Evolutionary conservation across 1,140 invertebrate species (phyloP), one percentile per base, ranked within the genome.

Genomic region (Patella vulgata): DNA sequence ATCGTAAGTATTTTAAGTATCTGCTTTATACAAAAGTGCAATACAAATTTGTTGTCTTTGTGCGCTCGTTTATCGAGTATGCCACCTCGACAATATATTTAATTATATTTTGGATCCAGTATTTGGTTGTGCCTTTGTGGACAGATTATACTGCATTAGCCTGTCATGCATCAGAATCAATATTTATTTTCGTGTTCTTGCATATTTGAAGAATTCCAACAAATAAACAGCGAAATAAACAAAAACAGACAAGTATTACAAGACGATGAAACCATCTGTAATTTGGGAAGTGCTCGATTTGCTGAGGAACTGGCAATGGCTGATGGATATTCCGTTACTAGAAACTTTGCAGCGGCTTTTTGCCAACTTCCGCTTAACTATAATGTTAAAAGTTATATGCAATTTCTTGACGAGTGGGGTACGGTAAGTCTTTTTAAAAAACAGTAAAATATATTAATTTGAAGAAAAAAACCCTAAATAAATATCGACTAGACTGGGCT

Each of bases 341-440:
- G 63, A 44, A 61, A 57, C 48, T 73, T 72, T 23, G 70, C 66
- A 0, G 51, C 58, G 21, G 59, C 66, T 25, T 59, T 60, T 4
- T 72, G 70, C 55, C 48, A 50, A 9, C 57, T 72, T 17, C 63
- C 66, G 27, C 11, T 9, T 8, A 47, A 25, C 1, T 72, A 66
- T 57, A 44, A 59, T 50, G 25, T 61, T n/a, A 12, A 12, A 9
- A 43, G 21, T 11, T 72, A 72, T 33, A 72, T 68, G 66, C 23
- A 44, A 5, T 72, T 72, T 47, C 31, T 72, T 12, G 66, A 72
- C 27, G 40, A 61, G 21, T 72, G 70, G 70, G 70, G 70, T 23
- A 72, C 70, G 40, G 70, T 72, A 42, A 51, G 61, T 50, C 28
- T 25, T 42, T n/a, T 12, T 14, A 8, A n/a, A n/a, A n/a, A n/a